Conservation (phyloP, 2,888 invertebrate genomes). For the Peribatodes rhomboidaria region DNA sequence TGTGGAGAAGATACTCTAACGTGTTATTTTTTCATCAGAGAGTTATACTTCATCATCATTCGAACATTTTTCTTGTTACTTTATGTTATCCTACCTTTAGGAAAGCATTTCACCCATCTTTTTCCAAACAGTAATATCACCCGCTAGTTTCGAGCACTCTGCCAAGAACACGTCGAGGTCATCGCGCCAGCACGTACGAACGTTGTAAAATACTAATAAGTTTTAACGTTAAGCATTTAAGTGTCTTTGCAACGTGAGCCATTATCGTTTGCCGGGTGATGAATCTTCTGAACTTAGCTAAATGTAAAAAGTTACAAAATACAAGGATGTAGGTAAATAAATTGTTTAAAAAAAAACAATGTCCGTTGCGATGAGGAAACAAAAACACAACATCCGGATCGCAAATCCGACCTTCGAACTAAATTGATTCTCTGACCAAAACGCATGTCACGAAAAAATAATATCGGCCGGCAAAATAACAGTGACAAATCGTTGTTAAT, state of each 20-base stretch:
- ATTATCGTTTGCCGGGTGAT: too few species aligned
- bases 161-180: too few species aligned
- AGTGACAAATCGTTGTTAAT: conserved; percentile 50
- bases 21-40: not conserved
- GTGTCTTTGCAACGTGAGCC: too few species aligned
- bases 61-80: too few species aligned
- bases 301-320: not conserved
- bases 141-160: too few species aligned
- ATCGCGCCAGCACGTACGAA: too few species aligned
- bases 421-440: conserved; percentile 42
- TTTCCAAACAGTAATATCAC: too few species aligned
- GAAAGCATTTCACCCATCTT: too few species aligned
- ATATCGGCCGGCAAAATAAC: conserved; percentile 41
- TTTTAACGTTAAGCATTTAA: too few species aligned
- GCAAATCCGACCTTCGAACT: conserved; percentile 30
- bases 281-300: too few species aligned
- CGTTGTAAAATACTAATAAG: too few species aligned
- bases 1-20: not conserved
- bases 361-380: not conserved
- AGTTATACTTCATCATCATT: not conserved
- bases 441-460: conserved; percentile 39
- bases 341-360: not conserved
- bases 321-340: not conserved
- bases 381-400: conserved; percentile 2
- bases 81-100: too few species aligned